phyloP scores from a whole-genome alignment of 2,113 vertebrate genomes.

The Sakesphorus luctuosus region DNA sequence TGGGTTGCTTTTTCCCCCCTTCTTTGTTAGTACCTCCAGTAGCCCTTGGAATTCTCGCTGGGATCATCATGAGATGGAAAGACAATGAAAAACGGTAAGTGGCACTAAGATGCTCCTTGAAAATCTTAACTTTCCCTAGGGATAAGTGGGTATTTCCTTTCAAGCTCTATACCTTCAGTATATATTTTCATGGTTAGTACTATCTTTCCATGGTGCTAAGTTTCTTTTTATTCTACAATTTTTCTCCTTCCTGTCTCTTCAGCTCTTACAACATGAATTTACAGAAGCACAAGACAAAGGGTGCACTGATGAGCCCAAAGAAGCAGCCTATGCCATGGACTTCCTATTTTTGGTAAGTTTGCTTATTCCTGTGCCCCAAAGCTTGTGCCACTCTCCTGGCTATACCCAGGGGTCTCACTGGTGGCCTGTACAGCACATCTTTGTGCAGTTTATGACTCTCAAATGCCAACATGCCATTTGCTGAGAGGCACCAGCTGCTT shows the following conservation, averaged over 20 bases:
- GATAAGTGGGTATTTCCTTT: neutral
- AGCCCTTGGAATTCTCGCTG: neutral
- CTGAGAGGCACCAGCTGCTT: accelerated
- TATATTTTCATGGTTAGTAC: accelerated
- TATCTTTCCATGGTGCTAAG: accelerated
- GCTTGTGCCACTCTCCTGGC: neutral
- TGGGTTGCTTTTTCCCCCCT: neutral
- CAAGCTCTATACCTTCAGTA: neutral
- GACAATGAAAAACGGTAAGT: neutral
- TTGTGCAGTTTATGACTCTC: neutral
- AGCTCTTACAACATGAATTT: neutral
- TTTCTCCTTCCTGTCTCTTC: neutral
- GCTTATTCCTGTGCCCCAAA: neutral
- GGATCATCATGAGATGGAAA: neutral
- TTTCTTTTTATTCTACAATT: neutral
- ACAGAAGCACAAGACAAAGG: accelerated
- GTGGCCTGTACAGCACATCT: accelerated
- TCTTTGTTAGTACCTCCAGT: neutral
- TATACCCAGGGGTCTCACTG: accelerated
- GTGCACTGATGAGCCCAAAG: accelerated
- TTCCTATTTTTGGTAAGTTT: constrained; percentile 36
- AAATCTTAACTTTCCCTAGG: neutral
- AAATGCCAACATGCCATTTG: accelerated
- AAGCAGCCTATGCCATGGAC: neutral
- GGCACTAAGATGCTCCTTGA: neutral